phyloP scores from a whole-genome alignment of 2,113 vertebrate genomes.

The Neopipo cinnamomea region DNA sequence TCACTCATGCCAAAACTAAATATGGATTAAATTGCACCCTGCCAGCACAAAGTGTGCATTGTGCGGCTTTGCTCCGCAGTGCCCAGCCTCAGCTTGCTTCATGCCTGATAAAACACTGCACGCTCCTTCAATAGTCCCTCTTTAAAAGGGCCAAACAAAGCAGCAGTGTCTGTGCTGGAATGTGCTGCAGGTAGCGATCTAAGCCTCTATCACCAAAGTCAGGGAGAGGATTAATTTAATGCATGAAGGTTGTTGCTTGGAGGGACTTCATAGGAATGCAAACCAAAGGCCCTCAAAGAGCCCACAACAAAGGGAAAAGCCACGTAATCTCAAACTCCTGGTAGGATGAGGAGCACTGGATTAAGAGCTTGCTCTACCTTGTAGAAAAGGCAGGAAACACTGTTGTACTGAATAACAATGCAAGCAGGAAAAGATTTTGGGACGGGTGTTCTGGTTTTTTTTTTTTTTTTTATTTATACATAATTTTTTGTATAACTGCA shows the following conservation, averaged over 20 bases:
- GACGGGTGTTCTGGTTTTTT: neutral
- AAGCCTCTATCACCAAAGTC: neutral
- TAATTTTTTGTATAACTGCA: no score
- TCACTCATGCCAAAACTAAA: neutral
- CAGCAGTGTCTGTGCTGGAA: conserved; percentile 36
- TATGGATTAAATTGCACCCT: conserved; percentile 58
- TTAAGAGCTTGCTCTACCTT: neutral
- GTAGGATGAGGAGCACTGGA: neutral
- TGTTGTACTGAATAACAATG: neutral
- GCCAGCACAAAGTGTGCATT: conserved; percentile 53
- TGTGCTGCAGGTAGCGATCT: conserved; percentile 67
- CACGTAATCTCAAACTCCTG: neutral
- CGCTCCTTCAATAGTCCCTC: neutral
- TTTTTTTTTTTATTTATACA: neutral
- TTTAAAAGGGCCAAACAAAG: neutral
- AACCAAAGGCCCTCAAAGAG: conserved; percentile 5
- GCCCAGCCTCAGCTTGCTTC: neutral
- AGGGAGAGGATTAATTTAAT: conserved; percentile 25
- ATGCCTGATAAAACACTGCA: neutral
- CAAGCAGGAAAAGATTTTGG: neutral
- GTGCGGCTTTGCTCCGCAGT: conserved; percentile 2
- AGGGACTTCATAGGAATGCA: conserved; percentile 44
- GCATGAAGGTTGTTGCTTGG: conserved; percentile 36
- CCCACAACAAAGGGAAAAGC: conserved; percentile 52
- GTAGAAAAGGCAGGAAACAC: neutral